Conservation (phyloP, 2,888 invertebrate genomes). For the Chaetogeoica ovagalla region DNA sequence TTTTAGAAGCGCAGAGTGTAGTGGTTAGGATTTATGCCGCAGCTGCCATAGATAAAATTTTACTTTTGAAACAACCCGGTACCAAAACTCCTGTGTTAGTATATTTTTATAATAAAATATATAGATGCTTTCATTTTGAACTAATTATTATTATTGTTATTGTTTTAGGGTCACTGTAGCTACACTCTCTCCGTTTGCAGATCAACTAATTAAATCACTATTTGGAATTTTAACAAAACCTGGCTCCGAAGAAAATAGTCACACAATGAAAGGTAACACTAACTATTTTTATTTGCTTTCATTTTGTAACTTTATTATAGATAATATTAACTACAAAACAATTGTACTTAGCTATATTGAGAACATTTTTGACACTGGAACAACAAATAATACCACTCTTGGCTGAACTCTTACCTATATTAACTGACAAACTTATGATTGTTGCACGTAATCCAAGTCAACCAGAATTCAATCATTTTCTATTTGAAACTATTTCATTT, state of each 20-base stretch:
- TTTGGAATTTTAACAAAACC: slow-evolving; percentile 74
- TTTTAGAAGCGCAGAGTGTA: slow-evolving; percentile 74
- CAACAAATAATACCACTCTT: slow-evolving; percentile 79
- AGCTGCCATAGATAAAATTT: slow-evolving; percentile 83
- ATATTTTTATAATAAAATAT: slow-evolving; percentile 7
- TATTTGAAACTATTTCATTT: slow-evolving; percentile 93
- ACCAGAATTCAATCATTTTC: slow-evolving; percentile 97
- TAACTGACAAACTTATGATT: slow-evolving; percentile 78
- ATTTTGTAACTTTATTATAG: slow-evolving; percentile 41
- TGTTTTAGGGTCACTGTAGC: slow-evolving; percentile 59
- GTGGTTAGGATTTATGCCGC: slow-evolving; percentile 97
- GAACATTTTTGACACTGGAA: slow-evolving; percentile 80
- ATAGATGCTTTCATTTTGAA: slow-evolving; percentile 1
- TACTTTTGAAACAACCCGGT: slow-evolving; percentile 67
- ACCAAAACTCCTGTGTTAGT: slow-evolving; percentile 39
- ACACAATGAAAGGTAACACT: slow-evolving; percentile 85
- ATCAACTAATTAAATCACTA: slow-evolving; percentile 72
- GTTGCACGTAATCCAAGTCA: slow-evolving; percentile 93
- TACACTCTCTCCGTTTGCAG: slow-evolving; percentile 70
- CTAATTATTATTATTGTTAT: neutral
- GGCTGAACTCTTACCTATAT: slow-evolving; percentile 76
- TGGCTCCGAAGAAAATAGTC: slow-evolving; percentile 90
- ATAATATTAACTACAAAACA: slow-evolving; percentile 2
- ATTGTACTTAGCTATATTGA: slow-evolving; percentile 77
- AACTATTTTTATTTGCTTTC: slow-evolving; percentile 27